These are phyloP conservation scores for Spilosoma lubricipeda DNA, from an alignment of 2,888 invertebrate species.

Conservation along the genomic window DNA sequence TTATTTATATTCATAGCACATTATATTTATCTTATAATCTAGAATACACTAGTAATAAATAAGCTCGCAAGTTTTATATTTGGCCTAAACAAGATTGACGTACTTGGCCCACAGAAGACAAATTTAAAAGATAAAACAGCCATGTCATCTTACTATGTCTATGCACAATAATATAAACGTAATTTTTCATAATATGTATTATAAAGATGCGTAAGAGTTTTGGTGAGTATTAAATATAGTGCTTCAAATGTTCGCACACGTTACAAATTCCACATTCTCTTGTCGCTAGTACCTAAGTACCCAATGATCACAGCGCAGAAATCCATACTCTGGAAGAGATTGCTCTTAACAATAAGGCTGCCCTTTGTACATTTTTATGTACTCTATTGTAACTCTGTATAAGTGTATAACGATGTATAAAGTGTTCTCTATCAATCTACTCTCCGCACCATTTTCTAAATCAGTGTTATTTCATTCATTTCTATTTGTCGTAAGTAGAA, in stretches of 20 bases:
- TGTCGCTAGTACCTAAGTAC: too few species aligned
- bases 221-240: too few species aligned
- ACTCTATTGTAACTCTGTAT: too few species aligned
- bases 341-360: too few species aligned
- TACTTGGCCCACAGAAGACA: not conserved
- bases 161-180: not conserved
- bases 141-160: not conserved
- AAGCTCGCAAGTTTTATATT: not conserved
- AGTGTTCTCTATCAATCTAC: too few species aligned
- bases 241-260: too few species aligned
- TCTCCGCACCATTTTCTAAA: not conserved
- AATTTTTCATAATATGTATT: not conserved
- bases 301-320: too few species aligned
- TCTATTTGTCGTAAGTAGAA: not conserved
- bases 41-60: not conserved
- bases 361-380: too few species aligned
- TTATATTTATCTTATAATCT: not conserved
- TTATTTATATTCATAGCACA: not conserved
- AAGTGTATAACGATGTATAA: too few species aligned
- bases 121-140: not conserved
- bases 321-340: too few species aligned
- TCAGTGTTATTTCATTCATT: not conserved
- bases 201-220: not conserved
- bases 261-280: too few species aligned
- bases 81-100: not conserved